Conservation (phyloP, 2,797 vertebrate genomes). For the Gallinago solitaria region DNA sequence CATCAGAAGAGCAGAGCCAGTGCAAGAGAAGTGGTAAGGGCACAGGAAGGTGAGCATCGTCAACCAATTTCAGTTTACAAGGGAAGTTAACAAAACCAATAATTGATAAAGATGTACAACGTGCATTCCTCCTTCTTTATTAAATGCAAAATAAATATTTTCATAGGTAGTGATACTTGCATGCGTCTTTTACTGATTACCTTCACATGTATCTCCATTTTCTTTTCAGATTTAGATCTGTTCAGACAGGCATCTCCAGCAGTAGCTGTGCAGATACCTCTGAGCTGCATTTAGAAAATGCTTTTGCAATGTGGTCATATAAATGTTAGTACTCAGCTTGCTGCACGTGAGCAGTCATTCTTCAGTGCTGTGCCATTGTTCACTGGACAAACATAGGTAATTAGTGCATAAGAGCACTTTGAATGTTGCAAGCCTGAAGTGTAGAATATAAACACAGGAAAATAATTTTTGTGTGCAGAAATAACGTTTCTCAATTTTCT, state of each 20-base stretch:
- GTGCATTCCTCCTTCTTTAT: neutral
- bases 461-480: neutral
- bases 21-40: neutral
- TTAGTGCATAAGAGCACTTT: neutral
- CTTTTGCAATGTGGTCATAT: neutral
- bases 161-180: neutral
- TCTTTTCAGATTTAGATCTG: neutral
- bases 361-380: neutral
- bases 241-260: neutral
- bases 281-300: neutral
- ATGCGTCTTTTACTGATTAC: neutral
- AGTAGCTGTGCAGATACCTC: neutral
- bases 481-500: neutral
- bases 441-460: neutral
- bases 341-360: neutral
- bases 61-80: neutral
- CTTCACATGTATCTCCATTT: neutral
- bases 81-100: neutral
- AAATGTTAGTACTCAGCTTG: neutral
- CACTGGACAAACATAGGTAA: neutral
- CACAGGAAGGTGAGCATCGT: neutral
- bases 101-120: neutral
- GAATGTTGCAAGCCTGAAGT: neutral
- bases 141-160: neutral
- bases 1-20: neutral